Conservation (phyloP, 1,140 invertebrate genomes). For the Drosophila virilis region DNA sequence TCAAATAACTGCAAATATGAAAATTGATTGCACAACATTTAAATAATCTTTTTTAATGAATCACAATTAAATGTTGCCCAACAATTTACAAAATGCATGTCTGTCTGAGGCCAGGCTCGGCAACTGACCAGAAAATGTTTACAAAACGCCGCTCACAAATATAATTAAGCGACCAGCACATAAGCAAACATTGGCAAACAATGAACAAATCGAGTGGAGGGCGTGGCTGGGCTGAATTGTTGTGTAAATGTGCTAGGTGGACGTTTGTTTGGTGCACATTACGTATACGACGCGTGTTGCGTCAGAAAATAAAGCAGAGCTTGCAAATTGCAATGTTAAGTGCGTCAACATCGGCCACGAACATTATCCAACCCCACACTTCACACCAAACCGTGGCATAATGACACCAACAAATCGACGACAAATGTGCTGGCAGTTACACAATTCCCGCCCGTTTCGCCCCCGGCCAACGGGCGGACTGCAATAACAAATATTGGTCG, state of each 20-base stretch:
- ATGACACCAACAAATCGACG: constrained; percentile 78
- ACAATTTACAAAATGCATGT: constrained; percentile 11
- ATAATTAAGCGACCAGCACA: constrained; percentile 66
- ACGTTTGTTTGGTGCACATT: constrained; percentile 60
- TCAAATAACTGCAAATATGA: constrained; percentile 18
- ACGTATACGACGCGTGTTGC: constrained; percentile 52
- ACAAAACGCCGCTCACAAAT: constrained; percentile 52
- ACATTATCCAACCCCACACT: constrained; percentile 10
- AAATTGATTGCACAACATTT: constrained; percentile 45
- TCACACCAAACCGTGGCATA: constrained; percentile 45
- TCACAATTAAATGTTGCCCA: constrained; percentile 56
- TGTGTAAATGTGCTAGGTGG: constrained; percentile 30
- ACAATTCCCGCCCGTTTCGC: not conserved
- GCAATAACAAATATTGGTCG: constrained; percentile 75
- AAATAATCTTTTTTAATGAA: constrained; percentile 51
- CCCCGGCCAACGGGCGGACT: constrained; percentile 1
- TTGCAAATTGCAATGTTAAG: constrained; percentile 71
- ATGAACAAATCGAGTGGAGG: constrained; percentile 47
- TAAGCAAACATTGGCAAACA: constrained; percentile 55
- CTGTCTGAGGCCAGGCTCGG: not conserved
- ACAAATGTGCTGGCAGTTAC: constrained; percentile 53
- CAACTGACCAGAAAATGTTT: constrained; percentile 16
- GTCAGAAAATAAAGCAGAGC: constrained; percentile 50
- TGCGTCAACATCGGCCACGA: constrained; percentile 46
- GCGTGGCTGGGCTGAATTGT: not conserved